A percentile compares a stretch with the other conserved stretches of the same genome.
Evolutionary conservation across 2,888 invertebrate species (phyloP).

Genomic region (Cheilosia scutellata): DNA sequence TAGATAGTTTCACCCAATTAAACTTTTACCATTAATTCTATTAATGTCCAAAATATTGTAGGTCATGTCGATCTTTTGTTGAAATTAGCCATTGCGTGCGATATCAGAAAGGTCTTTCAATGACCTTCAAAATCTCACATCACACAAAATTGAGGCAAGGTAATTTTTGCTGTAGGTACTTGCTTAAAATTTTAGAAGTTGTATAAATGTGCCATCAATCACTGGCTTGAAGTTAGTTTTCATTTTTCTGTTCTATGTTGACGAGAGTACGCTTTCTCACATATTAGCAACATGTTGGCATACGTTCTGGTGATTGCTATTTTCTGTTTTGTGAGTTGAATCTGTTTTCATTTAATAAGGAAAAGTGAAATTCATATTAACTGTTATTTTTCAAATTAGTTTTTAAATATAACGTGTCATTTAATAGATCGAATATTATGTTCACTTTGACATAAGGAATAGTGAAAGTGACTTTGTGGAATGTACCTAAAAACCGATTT

Average conservation of each 20-base stretch:
- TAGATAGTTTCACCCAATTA: constrained; percentile 65
- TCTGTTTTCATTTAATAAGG: background rate
- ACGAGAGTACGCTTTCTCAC: background rate
- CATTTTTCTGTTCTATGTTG: background rate
- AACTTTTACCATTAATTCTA: background rate
- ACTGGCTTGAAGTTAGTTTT: constrained; percentile 21
- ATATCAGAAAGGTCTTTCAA: constrained; percentile 42
- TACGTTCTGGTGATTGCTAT: constrained; percentile 28
- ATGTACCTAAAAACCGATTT: too few relatives aligned
- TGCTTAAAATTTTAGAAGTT: background rate
- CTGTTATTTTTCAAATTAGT: background rate
- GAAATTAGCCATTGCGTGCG: constrained; percentile 27
- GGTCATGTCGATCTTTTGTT: constrained; percentile 52
- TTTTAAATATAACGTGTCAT: background rate
- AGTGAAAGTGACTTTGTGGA: too few relatives aligned
- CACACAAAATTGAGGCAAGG: constrained; percentile 26
- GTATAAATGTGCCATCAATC: constrained; percentile 49
- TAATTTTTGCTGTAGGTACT: background rate
- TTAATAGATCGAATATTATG: too few relatives aligned
- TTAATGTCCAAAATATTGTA: constrained; percentile 37
- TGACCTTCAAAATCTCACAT: constrained; percentile 39
- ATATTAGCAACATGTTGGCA: constrained; percentile 42
- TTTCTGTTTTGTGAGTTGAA: constrained; percentile 53
- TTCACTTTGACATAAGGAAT: too few relatives aligned
- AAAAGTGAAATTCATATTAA: background rate